Base-by-base conservation (phyloP, 1,140 invertebrate species). In the Drosophila mayri region DNA sequence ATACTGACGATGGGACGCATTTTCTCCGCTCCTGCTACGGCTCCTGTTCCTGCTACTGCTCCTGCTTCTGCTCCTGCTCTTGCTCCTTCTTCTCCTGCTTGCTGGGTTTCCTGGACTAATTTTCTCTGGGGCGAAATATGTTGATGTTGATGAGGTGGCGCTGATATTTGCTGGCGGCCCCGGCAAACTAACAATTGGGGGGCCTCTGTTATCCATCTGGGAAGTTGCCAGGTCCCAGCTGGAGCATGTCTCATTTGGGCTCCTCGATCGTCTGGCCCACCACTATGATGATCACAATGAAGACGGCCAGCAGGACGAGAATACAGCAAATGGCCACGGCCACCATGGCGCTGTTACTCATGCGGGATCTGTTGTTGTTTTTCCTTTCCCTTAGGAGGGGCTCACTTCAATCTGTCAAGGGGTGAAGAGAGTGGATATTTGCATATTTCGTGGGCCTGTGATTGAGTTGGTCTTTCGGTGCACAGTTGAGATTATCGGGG, bases 321-420 rank as follows among this genome's bases (percentile, higher is more conserved):
- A 96, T 96, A 93, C 95, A 96, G 93, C 96, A 96, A 76, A 96
- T 96, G 81, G 95, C 96, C 72, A 96, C 95, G 30, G 95, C 95
- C 76, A 96, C 95, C 96, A 96, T 96, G 49, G 92, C 92, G 78
- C 92, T 93, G 66, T 93, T 93, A 92, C 92, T 93, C 92, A 93
- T 93, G 38, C 54, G 64, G 62, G 35, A 30, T 16, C 16, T 50
- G 46, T 28, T 50, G 16, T 38, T 38, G 18, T 22, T n/a, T 10
- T 55, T 22, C 35, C 35, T 14, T 22, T 62, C 40, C 37, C 25
- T 32, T 44, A 70, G 44, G n/a, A 70, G 44, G n/a, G 25, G 35
- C 62, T 55, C 67, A 30, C 28, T 35, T 72, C 10, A 49, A 18
- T 49, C 62, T 73, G 41, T 65, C 22, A 32, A 32, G n/a, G 37